phyloP scores from a whole-genome alignment of 2,797 vertebrate genomes.

The Acanthurus lineatus region DNA sequence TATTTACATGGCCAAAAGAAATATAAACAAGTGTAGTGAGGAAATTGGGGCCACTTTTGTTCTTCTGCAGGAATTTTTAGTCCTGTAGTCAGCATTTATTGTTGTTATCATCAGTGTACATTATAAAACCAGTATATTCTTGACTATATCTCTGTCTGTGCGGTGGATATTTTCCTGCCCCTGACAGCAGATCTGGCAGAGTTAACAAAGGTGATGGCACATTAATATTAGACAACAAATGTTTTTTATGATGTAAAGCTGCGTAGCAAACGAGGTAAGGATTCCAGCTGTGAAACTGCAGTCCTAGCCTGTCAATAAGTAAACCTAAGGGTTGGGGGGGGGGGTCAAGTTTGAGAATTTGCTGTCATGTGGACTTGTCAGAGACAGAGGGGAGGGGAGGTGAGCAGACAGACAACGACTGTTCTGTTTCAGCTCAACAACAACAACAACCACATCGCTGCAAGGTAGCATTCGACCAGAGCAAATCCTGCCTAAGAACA shows the following conservation, averaged over 20 bases:
- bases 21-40: background rate
- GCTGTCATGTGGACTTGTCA: conserved; percentile 75
- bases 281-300: conserved; percentile 10
- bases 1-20: background rate
- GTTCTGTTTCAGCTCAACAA: conserved; percentile 63
- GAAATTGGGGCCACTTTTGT: background rate
- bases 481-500: background rate
- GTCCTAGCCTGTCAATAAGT: conserved; percentile 50
- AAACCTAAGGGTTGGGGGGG: conserved; percentile 21
- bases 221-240: background rate
- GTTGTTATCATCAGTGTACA: background rate
- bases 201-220: no score
- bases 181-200: no score
- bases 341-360: conserved; percentile 56
- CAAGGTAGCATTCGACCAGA: conserved; percentile 34
- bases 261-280: background rate
- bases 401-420: conserved; percentile 64
- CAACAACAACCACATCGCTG: conserved; percentile 39
- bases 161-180: background rate
- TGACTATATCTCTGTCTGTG: no score
- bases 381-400: conserved; percentile 52
- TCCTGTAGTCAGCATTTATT: no score
- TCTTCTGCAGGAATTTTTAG: background rate
- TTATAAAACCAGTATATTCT: no score
- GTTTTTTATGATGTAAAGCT: no score